phyloP scores from a whole-genome alignment of 2,113 vertebrate species.

The Theristicus caerulescens region DNA sequence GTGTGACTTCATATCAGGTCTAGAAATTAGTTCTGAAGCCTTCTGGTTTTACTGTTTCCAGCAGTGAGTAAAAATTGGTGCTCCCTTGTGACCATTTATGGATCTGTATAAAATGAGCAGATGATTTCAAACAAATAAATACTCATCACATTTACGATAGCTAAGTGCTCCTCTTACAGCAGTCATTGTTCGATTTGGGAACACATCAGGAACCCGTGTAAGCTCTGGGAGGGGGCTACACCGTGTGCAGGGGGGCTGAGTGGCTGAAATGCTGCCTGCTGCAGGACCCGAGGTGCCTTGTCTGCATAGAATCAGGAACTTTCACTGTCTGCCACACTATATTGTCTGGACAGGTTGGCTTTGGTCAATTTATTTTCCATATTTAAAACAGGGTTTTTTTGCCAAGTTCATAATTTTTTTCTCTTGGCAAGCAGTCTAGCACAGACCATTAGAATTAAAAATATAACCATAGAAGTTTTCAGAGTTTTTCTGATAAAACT shows the following conservation, averaged over 20 bases:
- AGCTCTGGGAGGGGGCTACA: neutral
- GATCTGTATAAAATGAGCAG: neutral
- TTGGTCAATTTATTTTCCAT: conserved; percentile 6
- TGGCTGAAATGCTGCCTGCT: neutral
- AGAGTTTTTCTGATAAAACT: neutral
- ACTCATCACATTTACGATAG: neutral
- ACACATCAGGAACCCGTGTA: neutral
- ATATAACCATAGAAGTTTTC: neutral
- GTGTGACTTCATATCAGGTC: neutral
- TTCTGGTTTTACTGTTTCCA: neutral
- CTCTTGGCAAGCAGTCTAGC: neutral
- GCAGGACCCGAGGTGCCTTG: neutral
- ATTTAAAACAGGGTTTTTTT: neutral
- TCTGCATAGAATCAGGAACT: neutral
- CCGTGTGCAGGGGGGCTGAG: accelerated
- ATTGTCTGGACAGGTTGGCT: neutral
- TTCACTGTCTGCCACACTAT: neutral
- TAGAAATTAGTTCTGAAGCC: neutral
- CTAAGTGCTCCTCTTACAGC: neutral
- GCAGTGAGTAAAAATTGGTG: neutral
- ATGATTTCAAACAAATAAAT: conserved; percentile 11
- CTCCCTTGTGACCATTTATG: neutral
- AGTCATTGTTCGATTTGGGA: neutral
- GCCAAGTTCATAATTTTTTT: neutral
- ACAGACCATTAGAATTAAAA: neutral